These are phyloP conservation scores for Centrocercus urophasianus DNA, from an alignment of 2,113 vertebrate species.

Conservation along the genomic window DNA sequence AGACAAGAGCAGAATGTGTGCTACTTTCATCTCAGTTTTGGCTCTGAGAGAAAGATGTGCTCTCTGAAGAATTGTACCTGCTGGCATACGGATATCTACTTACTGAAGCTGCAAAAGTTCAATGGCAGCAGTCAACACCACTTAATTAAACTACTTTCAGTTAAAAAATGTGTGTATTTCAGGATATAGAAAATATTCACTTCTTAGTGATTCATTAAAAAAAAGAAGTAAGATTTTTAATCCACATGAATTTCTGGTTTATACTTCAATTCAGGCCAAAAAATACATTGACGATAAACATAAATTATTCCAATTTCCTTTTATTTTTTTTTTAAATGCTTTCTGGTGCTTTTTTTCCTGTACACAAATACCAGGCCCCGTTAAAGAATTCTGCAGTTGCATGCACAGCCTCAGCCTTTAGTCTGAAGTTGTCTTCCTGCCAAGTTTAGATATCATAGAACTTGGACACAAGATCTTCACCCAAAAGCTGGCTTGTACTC, in stretches of 20 bases:
- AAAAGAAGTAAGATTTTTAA: not conserved
- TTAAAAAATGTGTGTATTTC: not conserved
- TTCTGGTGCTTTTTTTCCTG: not conserved
- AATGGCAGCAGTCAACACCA: not conserved
- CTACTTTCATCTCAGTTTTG: slow-evolving; percentile 10
- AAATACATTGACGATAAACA: not conserved
- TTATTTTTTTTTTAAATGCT: not conserved
- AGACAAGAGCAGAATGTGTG: slow-evolving; percentile 6
- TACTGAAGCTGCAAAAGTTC: not conserved
- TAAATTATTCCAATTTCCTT: not conserved
- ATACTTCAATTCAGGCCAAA: not conserved
- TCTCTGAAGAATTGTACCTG: not conserved
- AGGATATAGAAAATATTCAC: not conserved
- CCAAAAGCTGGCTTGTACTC: not conserved
- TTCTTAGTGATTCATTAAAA: not conserved
- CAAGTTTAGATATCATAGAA: not conserved
- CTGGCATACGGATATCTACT: not conserved
- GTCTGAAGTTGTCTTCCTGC: not conserved
- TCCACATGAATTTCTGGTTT: not conserved
- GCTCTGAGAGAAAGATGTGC: not conserved
- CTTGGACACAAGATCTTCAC: not conserved
- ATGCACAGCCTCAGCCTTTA: not conserved
- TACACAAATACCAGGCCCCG: not conserved
- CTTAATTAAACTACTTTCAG: not conserved
- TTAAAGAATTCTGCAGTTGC: not conserved